Base-by-base conservation (phyloP, 2,888 invertebrate species). In the Epinotia nisella region DNA sequence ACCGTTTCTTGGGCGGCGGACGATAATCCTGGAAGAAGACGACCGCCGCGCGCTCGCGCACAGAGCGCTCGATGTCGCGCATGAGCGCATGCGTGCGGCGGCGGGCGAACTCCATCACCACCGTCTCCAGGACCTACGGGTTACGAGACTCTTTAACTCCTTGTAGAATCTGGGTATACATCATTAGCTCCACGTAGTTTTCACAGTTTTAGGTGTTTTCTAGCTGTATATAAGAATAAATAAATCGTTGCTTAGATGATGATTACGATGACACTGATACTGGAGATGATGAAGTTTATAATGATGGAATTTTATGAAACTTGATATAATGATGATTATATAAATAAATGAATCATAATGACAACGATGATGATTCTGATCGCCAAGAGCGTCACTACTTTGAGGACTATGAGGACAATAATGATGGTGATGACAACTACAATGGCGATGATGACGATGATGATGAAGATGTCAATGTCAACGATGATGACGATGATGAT, bases 81-180 rank as follows among this genome's bases (percentile, higher is more conserved):
- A 93, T 79, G 0, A 93, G 81, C 1, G 81, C 53, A 74, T 90
- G 86, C 5, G 92, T 87, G 17, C 88, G 88, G 10, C 90, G 85
- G 1, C 92, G 85, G 0, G 91, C 83, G 60, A 92, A 92, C 79
- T 91, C 91, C 76, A 85, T 82, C 35, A 93, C 81, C 0, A 84
- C 85, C 0, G 81, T 74, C 71, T 93, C 92, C 53, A 93, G 75
- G 41, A 90, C 81, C 93, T 93, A 77, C 17, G 35, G 29, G 10
- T 29, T 7, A 59, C 3, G 3, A 19, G 11, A 9, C 17, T 10
- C 3, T 2, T 1, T 17, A 17, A n/a, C 49, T 49, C n/a, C 49
- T 49, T 49, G 49, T n/a, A 49, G n/a, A 45, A 5, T 5, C 29
- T 29, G 29, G 29, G 29, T 29, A 29, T 29, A 29, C 29, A 29